Evolutionary conservation across 2,888 invertebrate genomes (phyloP).

Genomic region (Ectropis crepuscularia): DNA sequence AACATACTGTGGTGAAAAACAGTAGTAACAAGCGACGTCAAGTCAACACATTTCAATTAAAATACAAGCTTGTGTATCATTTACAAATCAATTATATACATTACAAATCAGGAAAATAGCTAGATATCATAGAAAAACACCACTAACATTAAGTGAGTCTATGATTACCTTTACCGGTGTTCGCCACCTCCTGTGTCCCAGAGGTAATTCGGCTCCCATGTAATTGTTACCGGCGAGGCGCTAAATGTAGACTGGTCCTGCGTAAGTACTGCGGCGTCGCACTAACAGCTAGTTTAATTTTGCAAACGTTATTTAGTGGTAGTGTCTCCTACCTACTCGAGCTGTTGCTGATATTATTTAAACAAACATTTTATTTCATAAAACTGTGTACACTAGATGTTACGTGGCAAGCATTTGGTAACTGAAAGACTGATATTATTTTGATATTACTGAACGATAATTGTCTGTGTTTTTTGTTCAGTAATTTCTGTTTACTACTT

Average conservation of each 20-base stretch:
- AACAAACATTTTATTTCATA: too few relatives aligned
- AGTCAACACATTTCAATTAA: background rate
- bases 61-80: background rate
- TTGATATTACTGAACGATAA: background rate
- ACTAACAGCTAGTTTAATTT: constrained; percentile 70
- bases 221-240: constrained; percentile 60
- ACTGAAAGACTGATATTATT: background rate
- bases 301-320: constrained; percentile 72
- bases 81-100: background rate
- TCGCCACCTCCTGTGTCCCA: constrained; percentile 11
- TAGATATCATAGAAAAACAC: constrained; percentile 8
- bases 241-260: constrained; percentile 59
- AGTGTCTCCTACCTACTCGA: constrained; percentile 19
- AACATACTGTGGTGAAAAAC: too few relatives aligned
- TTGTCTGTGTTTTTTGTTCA: background rate
- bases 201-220: constrained; percentile 40
- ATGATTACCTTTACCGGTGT: constrained; percentile 29
- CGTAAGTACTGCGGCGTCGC: constrained; percentile 59
- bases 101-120: background rate
- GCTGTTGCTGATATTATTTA: background rate
- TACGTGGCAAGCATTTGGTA: too few relatives aligned
- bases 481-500: background rate
- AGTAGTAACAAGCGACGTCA: background rate
- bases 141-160: constrained; percentile 12
- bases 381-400: too few relatives aligned